Base-by-base conservation (phyloP, 2,113 vertebrate genomes). In the Entosphenus tridentatus region DNA sequence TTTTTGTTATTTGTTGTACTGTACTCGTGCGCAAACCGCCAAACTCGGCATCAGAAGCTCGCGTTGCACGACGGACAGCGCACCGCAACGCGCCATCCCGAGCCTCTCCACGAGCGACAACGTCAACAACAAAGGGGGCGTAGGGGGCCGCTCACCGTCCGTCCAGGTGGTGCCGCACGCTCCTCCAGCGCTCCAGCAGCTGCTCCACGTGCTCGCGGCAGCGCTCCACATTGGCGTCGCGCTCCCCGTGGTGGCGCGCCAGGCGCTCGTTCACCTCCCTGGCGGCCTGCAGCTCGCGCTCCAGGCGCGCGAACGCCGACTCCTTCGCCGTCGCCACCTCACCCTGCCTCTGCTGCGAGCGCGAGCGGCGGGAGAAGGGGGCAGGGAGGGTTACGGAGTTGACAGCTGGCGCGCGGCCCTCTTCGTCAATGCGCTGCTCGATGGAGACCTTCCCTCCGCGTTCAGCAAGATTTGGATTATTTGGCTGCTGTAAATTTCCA, bases 161-260 rank as follows among this genome's bases (percentile, higher is more conserved):
- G 11, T 95, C 89, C 0, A 82, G 77, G 82, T 97, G 92, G 2
- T 79, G 70, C 71, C 91, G 83, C 57, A 89, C 76, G 0, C 84
- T 88, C 70, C 82, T 86, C 91, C 92, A 95, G 77, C 91, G 88
- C 73, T 95, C 88, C 74, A 88, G 82, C 56, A 97, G 81, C 62
- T 78, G 78, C 3, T 81, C 74, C 12, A 84, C 80, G 0, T 79
- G 79, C 75, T 88, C 88, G 1, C 81, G 83, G 82, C 86, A 95
- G 69, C 86, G 85, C 10, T 93, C 91, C 70, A 95, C 80, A 77
- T 97, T 91, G 1, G 78, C 74, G 0, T 95, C 92, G 0, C 87
- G 82, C 76, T 96, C 91, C 0, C 81, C 86, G 73, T 97, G 90
- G 3, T 83, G 78, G 12, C 82, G 78, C 5, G 83, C 79, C 82